Evolutionary conservation across 1,140 invertebrate genomes (phyloP).

Genomic region (Monochamus saltuarius): DNA sequence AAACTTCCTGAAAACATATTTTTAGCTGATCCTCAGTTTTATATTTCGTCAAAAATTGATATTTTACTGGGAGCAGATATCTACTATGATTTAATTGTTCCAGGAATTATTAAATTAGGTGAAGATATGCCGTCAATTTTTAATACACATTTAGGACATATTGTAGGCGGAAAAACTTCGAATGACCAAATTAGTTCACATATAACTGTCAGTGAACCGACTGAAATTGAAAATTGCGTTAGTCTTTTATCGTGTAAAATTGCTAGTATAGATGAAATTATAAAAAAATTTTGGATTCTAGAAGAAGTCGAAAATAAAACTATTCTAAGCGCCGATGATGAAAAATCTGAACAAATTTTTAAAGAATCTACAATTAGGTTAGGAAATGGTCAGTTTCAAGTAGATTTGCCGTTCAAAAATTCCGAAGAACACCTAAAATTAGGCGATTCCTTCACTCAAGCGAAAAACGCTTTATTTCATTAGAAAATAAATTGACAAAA

Average conservation of each 20-base stretch:
- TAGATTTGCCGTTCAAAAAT: slow-evolving; percentile 16
- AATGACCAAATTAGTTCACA: no score
- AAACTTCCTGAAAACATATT: no score
- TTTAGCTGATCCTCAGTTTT: no score
- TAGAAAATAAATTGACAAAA: slow-evolving; percentile 2
- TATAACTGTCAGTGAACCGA: no score
- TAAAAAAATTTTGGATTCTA: slow-evolving; percentile 12
- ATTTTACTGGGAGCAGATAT: no score
- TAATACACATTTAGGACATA: no score
- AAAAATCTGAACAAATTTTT: slow-evolving; percentile 12
- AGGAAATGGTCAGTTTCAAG: slow-evolving; percentile 12
- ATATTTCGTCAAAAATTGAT: no score
- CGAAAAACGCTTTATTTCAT: slow-evolving; percentile 1
- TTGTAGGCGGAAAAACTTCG: no score
- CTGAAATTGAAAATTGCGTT: not conserved
- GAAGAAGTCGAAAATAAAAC: slow-evolving; percentile 5
- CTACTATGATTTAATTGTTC: no score
- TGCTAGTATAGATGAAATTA: not conserved
- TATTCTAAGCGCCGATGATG: slow-evolving; percentile 5
- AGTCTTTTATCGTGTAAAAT: not conserved
- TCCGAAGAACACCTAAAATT: not conserved
- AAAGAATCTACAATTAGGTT: not conserved
- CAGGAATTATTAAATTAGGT: no score
- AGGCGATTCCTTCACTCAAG: slow-evolving; percentile 10
- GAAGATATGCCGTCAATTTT: no score